phyloP scores from a whole-genome alignment of 2,888 invertebrate genomes.

The Gari tellinella region DNA sequence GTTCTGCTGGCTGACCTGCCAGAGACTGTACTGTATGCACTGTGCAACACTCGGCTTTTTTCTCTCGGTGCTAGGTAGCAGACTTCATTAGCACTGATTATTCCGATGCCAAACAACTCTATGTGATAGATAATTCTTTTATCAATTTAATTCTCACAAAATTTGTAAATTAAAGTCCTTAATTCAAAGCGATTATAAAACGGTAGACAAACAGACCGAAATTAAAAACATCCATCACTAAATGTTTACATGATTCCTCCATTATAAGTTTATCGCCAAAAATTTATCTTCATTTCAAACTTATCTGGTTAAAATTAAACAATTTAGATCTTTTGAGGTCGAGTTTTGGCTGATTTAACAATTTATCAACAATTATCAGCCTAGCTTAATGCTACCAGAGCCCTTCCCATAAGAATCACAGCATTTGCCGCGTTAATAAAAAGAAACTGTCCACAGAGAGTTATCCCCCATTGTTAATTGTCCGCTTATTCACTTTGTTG shows the following conservation, averaged over 20 bases:
- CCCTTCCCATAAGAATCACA: background rate
- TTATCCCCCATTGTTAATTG: constrained; percentile 53
- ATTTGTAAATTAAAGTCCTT: constrained; percentile 61
- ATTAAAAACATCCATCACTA: constrained; percentile 66
- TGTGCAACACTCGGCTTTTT: no score
- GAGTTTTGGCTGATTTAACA: constrained; percentile 64
- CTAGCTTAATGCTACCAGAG: constrained; percentile 48
- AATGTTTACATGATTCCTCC: constrained; percentile 63
- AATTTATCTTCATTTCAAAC: constrained; percentile 66
- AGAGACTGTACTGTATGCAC: no score
- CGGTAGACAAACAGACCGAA: constrained; percentile 62
- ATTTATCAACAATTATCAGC: constrained; percentile 67
- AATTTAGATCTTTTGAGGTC: constrained; percentile 65
- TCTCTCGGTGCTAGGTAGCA: no score
- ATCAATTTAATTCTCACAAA: constrained; percentile 42
- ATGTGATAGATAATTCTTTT: constrained; percentile 32
- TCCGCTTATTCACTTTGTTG: constrained; percentile 21
- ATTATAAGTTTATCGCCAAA: constrained; percentile 61
- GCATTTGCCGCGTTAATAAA: constrained; percentile 23
- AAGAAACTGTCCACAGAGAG: constrained; percentile 32
- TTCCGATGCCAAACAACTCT: no score
- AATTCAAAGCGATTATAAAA: constrained; percentile 56
- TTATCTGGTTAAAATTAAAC: constrained; percentile 67
- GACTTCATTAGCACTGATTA: no score
- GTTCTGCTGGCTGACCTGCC: background rate